Evolutionary conservation across 2,113 vertebrate genomes (phyloP).

Genomic region (human (Homo sapiens)): GRCh38 chr7:73811501-73812000

Average conservation of each 20-base stretch:
- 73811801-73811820: neutral
- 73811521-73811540: too few species aligned
- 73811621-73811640: too few species aligned
- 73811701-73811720: neutral
- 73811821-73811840: neutral
- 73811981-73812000: neutral
- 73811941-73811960: accelerated
- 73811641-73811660: too few species aligned
- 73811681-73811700: too few species aligned
- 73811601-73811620: too few species aligned
- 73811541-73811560: accelerated
- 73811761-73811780: too few species aligned
- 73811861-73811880: neutral
- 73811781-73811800: neutral
- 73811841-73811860: neutral
- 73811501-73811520: too few species aligned
- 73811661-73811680: too few species aligned
- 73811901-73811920: accelerated
- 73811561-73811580: too few species aligned
- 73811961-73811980: neutral
- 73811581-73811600: too few species aligned
- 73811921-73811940: neutral
- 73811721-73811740: neutral
- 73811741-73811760: neutral
- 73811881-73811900: neutral